phyloP scores from a whole-genome alignment of 2,888 invertebrate genomes.

The Pammene fasciana region DNA sequence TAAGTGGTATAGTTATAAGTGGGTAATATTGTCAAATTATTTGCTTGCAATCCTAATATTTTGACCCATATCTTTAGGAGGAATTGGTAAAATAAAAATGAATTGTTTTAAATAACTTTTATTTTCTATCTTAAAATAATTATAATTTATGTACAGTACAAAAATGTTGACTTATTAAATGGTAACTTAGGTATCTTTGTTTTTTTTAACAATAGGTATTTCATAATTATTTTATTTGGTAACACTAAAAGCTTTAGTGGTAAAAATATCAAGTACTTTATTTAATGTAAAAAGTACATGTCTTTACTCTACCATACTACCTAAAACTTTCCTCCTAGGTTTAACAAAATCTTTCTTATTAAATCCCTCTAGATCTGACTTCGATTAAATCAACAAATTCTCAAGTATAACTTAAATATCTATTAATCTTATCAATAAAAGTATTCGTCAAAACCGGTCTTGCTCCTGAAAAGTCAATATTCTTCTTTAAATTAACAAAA shows the following conservation, averaged over 20 bases:
- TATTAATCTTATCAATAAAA: slow-evolving; percentile 72
- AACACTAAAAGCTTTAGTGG: slow-evolving; percentile 3
- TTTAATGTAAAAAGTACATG: not conserved
- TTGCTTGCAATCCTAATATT: not conserved
- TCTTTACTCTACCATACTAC: not conserved
- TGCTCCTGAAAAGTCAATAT: slow-evolving; percentile 53
- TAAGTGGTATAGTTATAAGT: too few species aligned
- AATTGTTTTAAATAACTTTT: not conserved
- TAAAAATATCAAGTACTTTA: too few species aligned
- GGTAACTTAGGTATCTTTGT: slow-evolving; percentile 21
- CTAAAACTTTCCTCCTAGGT: not conserved
- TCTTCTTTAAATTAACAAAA: slow-evolving; percentile 64
- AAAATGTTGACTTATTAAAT: slow-evolving; percentile 26
- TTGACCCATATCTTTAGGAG: too few species aligned
- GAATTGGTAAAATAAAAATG: not conserved
- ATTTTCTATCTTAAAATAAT: not conserved
- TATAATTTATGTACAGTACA: slow-evolving; percentile 31
- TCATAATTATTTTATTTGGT: slow-evolving; percentile 27
- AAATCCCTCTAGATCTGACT: too few species aligned
- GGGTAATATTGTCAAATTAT: too few species aligned
- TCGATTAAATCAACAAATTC: not conserved
- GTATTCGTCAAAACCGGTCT: slow-evolving; percentile 65
- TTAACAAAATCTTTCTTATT: too few species aligned
- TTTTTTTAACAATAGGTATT: slow-evolving; percentile 12
- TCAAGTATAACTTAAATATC: slow-evolving; percentile 66